phyloP scores from a whole-genome alignment of 2,113 vertebrate genomes.

The Rattus rattus region DNA sequence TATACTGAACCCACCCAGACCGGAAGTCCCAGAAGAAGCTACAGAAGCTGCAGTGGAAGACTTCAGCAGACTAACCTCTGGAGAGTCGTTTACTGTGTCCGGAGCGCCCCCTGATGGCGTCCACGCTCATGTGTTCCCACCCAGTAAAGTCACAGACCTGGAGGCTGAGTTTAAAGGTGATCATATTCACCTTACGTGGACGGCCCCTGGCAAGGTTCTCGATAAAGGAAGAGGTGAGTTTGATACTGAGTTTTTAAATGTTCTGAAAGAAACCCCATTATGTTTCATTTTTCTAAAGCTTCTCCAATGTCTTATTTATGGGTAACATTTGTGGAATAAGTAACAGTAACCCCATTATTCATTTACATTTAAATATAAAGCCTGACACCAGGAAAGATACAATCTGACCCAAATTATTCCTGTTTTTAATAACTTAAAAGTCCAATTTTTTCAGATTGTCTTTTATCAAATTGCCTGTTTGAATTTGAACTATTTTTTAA shows the following conservation, averaged over 20 bases:
- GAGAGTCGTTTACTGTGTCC: constrained; percentile 78
- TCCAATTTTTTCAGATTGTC: constrained; percentile 33
- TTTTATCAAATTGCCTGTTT: not conserved
- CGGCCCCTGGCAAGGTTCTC: constrained; percentile 83
- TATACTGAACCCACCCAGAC: constrained; percentile 81
- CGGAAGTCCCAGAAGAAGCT: constrained; percentile 72
- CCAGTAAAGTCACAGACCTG: constrained; percentile 85
- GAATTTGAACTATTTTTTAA: constrained; percentile 29
- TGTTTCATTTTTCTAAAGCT: constrained; percentile 13
- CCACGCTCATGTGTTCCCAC: constrained; percentile 62
- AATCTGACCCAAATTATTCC: not conserved
- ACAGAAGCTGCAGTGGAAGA: constrained; percentile 70
- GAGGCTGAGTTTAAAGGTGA: constrained; percentile 72
- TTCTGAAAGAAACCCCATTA: not conserved
- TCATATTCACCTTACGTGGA: constrained; percentile 85
- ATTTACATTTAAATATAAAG: constrained; percentile 26
- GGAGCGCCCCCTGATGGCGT: not conserved
- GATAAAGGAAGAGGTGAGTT: constrained; percentile 85
- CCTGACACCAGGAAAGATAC: not conserved
- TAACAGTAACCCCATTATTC: not conserved
- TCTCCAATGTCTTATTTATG: constrained; percentile 8
- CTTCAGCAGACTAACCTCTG: constrained; percentile 83
- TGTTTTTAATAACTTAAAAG: not conserved
- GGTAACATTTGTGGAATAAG: not conserved
- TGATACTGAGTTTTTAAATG: constrained; percentile 19